Percentiles rank a stretch among this genome's conserved stretches.
These are phyloP conservation scores for Gorsachius goisagi DNA, from an alignment of 2,113 vertebrate species.

Conservation along the genomic window DNA sequence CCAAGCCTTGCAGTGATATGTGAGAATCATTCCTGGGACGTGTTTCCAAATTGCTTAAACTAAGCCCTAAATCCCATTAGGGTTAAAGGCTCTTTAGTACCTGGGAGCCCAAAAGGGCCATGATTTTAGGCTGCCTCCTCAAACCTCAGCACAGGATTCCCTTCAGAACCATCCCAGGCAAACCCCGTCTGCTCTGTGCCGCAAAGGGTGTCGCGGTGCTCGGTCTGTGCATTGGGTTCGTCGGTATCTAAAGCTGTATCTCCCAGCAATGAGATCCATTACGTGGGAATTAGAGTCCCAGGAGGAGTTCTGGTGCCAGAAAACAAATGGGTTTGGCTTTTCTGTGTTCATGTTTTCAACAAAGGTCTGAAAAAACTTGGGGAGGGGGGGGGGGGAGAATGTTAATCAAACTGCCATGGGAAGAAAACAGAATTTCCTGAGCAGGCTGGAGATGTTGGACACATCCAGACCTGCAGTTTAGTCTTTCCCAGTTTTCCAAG, in stretches of 20 bases:
- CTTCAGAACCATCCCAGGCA: rapidly evolving
- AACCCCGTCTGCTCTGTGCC: neutral
- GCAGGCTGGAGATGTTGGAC: neutral
- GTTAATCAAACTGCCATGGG: neutral
- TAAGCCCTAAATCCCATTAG: neutral
- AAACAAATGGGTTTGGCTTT: neutral
- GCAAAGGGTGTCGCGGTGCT: neutral
- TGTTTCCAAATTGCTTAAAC: neutral
- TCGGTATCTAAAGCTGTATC: neutral
- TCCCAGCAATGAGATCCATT: neutral
- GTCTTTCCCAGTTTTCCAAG: neutral
- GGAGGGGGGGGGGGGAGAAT: neutral
- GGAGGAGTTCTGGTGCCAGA: neutral
- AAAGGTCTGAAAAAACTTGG: neutral
- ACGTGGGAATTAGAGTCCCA: neutral
- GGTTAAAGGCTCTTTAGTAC: constrained; percentile 20
- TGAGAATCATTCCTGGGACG: neutral
- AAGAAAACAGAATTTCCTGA: neutral
- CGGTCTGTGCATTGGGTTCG: neutral
- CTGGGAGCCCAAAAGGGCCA: neutral
- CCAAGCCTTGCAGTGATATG: neutral
- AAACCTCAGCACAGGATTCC: neutral
- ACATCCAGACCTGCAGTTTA: neutral
- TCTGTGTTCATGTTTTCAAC: neutral
- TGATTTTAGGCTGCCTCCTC: neutral